Conservation (phyloP, 2,888 invertebrate genomes). For the Selenia dentaria region DNA sequence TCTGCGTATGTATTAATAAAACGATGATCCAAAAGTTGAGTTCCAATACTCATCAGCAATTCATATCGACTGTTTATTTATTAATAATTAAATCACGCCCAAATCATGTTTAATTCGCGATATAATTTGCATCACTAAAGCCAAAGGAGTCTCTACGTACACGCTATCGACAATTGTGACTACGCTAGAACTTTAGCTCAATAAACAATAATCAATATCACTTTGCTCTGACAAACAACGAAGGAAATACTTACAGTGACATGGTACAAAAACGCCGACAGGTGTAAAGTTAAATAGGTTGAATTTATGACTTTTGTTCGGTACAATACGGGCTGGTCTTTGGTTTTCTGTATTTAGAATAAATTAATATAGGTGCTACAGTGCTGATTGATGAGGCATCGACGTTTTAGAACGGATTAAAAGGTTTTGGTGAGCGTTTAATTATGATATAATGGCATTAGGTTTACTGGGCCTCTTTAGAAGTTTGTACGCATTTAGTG, state of each 20-base stretch:
- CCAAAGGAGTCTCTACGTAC: background rate
- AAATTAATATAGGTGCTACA: constrained; percentile 2
- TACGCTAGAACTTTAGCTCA: background rate
- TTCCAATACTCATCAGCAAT: background rate
- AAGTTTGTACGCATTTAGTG: too few species aligned
- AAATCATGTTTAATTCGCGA: constrained; percentile 12
- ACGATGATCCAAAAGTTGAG: background rate
- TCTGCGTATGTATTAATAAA: too few species aligned
- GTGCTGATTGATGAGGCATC: too few species aligned
- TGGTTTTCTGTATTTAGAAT: constrained; percentile 8
- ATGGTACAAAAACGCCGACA: too few species aligned
- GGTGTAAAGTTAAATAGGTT: constrained; percentile 1
- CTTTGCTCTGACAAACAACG: too few species aligned
- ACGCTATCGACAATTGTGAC: background rate
- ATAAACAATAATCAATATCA: background rate
- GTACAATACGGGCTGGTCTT: constrained; percentile 1
- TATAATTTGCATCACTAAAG: constrained; percentile 14
- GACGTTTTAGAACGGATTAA: too few species aligned
- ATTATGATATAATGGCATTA: too few species aligned
- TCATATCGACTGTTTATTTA: constrained; percentile 2
- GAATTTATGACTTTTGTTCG: background rate
- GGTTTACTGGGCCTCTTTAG: too few species aligned
- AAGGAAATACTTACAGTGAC: too few species aligned
- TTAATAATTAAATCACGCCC: constrained; percentile 20
- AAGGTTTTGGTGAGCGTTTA: too few species aligned